These are phyloP conservation scores for Psephotus haematonotus DNA, from an alignment of 2,113 vertebrate species.

Conservation along the genomic window DNA sequence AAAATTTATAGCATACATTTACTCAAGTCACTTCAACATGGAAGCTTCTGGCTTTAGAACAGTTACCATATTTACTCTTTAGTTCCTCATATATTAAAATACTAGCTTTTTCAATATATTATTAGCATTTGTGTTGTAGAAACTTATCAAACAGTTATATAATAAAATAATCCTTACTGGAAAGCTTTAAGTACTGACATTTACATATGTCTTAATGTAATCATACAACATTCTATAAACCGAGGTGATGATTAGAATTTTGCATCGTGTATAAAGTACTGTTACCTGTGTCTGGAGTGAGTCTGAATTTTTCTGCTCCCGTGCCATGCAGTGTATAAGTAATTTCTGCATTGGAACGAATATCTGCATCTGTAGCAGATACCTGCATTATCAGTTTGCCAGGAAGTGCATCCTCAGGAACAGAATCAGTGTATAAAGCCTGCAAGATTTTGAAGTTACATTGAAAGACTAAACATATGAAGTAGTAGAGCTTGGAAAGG, in stretches of 20 bases:
- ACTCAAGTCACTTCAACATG: background rate
- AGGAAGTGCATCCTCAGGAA: conserved; percentile 88
- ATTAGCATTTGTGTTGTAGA: background rate
- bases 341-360: conserved; percentile 90
- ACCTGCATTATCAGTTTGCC: conserved; percentile 90
- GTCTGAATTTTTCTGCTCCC: conserved; percentile 88
- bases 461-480: background rate
- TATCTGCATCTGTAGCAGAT: conserved; percentile 90
- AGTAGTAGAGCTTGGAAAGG: background rate
- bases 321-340: conserved; percentile 86
- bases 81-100: background rate
- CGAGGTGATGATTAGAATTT: background rate
- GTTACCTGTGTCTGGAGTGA: conserved; percentile 90
- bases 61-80: background rate
- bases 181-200: background rate
- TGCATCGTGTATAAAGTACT: background rate
- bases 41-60: background rate
- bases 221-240: background rate
- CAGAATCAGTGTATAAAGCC: conserved; percentile 84
- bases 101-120: background rate
- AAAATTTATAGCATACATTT: background rate
- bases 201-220: background rate
- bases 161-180: background rate
- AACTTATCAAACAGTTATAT: background rate
- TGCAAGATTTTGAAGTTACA: conserved; percentile 63